phyloP scores from a whole-genome alignment of 2,113 vertebrate genomes.

The Progne subis region DNA sequence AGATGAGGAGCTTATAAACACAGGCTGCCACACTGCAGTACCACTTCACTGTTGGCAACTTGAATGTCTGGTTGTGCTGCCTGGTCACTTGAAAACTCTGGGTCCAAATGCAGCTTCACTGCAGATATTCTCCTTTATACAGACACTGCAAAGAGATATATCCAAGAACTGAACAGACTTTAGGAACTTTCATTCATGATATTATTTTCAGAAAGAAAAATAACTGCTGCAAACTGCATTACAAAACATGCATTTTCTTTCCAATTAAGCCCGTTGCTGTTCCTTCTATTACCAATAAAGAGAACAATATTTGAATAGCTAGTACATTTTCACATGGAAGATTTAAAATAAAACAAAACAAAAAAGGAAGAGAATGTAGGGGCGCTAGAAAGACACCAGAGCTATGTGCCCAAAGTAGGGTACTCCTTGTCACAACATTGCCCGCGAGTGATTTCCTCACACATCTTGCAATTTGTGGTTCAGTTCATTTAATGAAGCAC shows the following conservation, averaged over 20 bases:
- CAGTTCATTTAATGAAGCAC: background rate
- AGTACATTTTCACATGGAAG: background rate
- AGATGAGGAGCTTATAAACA: background rate
- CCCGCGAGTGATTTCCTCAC: background rate
- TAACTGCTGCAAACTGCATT: background rate
- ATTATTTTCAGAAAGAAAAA: background rate
- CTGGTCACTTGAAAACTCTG: background rate
- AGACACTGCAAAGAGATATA: fast-evolving
- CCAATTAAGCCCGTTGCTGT: background rate
- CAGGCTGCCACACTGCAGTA: background rate
- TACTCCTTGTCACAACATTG: background rate
- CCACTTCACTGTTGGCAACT: background rate
- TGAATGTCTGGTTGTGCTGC: background rate
- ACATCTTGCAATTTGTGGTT: background rate
- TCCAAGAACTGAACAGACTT: background rate
- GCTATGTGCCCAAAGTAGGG: background rate
- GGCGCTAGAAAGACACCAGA: background rate
- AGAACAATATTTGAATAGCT: background rate
- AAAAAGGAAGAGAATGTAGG: background rate
- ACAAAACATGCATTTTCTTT: background rate
- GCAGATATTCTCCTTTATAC: background rate
- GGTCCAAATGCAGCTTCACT: background rate
- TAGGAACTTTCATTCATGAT: background rate
- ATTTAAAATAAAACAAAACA: background rate
- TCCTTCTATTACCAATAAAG: background rate